Evolutionary conservation across 1,140 invertebrate genomes (phyloP).

Genomic region (Brachionus manjavacas): DNA sequence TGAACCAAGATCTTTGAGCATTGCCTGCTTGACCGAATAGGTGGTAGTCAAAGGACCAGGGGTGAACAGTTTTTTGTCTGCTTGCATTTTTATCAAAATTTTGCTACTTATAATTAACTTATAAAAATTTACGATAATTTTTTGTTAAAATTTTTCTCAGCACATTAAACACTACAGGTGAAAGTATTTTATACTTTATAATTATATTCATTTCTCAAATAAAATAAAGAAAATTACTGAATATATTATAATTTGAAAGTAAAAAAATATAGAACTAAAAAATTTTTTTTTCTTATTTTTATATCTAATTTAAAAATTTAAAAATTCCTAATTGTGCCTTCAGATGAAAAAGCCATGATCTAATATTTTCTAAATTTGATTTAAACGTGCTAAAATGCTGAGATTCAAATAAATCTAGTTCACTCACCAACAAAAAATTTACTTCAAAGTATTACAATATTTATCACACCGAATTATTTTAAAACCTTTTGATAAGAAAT

Average conservation of each 20-base stretch:
- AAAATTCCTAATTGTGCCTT: not conserved
- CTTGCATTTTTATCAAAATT: conserved; percentile 8
- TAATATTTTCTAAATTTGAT: not conserved
- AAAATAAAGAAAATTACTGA: not conserved
- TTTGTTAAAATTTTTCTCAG: not conserved
- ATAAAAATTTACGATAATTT: not conserved
- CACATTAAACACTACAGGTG: not conserved
- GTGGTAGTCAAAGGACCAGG: conserved; percentile 60
- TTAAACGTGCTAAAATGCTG: not conserved
- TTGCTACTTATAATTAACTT: not conserved
- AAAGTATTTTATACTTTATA: not conserved
- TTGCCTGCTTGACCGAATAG: conserved; percentile 56
- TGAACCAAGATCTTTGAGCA: conserved; percentile 59
- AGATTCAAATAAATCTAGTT: not conserved
- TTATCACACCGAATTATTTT: not conserved
- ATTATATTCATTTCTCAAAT: not conserved
- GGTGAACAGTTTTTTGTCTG: conserved; percentile 58
- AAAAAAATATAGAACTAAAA: no score
- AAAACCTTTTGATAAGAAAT: not conserved
- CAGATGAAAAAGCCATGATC: not conserved
- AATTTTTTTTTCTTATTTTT: not conserved
- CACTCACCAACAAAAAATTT: not conserved
- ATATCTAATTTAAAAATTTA: not conserved
- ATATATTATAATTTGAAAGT: not conserved
- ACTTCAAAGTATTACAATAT: not conserved